Evolutionary conservation across 2,113 vertebrate genomes (phyloP).

Genomic region (Uropsilus gracilis): DNA sequence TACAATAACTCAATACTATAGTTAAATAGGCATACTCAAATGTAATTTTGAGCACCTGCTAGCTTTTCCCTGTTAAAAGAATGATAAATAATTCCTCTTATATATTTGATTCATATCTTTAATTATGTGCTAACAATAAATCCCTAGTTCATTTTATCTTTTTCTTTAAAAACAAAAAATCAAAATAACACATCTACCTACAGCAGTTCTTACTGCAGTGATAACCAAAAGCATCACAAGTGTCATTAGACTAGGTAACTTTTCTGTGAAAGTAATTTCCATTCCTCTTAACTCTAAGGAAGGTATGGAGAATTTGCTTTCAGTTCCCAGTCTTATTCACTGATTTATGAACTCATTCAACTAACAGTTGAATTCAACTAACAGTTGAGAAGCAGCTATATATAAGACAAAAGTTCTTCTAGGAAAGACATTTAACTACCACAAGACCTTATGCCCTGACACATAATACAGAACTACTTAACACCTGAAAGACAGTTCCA

Average conservation of each 20-base stretch:
- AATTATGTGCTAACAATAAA: not conserved
- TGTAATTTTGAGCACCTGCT: not conserved
- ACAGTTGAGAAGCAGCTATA: not conserved
- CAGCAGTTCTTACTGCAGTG: not conserved
- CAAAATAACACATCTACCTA: not conserved
- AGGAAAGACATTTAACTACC: not conserved
- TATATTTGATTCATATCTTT: not conserved
- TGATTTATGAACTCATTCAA: not conserved
- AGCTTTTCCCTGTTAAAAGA: not conserved
- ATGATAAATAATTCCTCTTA: not conserved
- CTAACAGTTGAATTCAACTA: not conserved
- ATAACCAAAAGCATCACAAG: not conserved
- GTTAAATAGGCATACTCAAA: not conserved
- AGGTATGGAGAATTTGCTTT: not conserved
- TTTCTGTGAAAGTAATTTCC: not conserved
- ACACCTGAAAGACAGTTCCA: not conserved
- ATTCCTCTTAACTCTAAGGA: not conserved
- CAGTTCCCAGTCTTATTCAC: not conserved
- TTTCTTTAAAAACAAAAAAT: slow-evolving; percentile 9
- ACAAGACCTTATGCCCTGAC: not conserved
- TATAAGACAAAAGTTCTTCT: not conserved
- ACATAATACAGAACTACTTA: not conserved
- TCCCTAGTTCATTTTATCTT: not conserved
- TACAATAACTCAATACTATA: not conserved
- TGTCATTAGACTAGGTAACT: not conserved